Base-by-base conservation (phyloP, 2,113 vertebrate genomes). In the Dipodomys ordii region DNA sequence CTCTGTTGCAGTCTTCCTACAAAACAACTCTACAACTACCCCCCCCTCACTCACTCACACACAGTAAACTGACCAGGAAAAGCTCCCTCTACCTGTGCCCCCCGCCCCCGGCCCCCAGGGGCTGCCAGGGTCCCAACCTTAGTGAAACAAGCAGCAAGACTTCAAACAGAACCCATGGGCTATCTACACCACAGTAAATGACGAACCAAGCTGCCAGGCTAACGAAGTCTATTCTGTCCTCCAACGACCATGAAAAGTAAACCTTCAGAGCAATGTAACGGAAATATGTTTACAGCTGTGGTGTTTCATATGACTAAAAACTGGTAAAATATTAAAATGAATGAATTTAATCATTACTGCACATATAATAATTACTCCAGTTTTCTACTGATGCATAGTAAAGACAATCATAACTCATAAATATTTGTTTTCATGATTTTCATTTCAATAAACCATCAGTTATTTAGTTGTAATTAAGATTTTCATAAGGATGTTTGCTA, bases 271-370 rank as follows among this genome's bases (percentile, higher is more conserved):
- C 49, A 60, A 71, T 44, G 81, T 82, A 64, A 69, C 0, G 68
- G 23, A 71, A 92, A 44, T 72, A 39, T 32, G 28, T n/a, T 8
- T 60, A 83, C 90, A 93, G 12, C 8, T 71, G 32, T 27, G 25
- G 20, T 74, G 91, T 83, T 71, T 44, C 25, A 71, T 62, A 77
- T 30, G 32, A 57, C 23, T 22, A 71, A 62, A 95, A 39, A 81
- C 67, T 78, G 62, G 20, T 53, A 60, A 93, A 83, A 72, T 90
- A 67, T 20, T 82, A 57, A 69, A 86, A 32, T 57, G n/a, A 64
- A 32, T 77, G 39, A 64, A 32, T 77, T 87, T 77, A 87, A 93
- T 87, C 78, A 53, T 74, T 81, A 92, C 30, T 76, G 49, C 9
- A 28, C 39, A 20, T 49, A 2, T 4, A 49, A 49, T 49, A 49